These are phyloP conservation scores for Sycophila sp. DNA, from an alignment of 1,140 invertebrate species.

Conservation along the genomic window DNA sequence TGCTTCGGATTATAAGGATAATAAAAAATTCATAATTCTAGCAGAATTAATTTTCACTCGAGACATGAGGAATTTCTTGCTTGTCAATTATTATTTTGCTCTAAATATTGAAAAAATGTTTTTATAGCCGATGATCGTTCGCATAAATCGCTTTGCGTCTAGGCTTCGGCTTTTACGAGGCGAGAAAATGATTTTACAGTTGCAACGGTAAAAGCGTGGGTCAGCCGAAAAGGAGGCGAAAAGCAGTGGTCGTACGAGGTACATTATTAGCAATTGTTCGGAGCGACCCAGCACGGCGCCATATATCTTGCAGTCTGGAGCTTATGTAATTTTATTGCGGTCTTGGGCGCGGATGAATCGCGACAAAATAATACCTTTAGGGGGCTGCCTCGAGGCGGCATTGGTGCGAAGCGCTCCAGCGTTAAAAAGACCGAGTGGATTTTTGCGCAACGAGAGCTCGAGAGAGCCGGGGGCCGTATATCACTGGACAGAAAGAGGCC, in stretches of 20 bases:
- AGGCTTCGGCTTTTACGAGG: constrained; percentile 34
- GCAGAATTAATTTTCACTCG: too few species aligned
- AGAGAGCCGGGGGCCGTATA: constrained; percentile 41
- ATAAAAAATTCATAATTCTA: too few species aligned
- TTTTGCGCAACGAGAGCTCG: constrained; percentile 40
- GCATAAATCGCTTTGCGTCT: constrained; percentile 35
- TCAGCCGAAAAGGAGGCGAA: neutral
- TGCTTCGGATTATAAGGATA: too few species aligned
- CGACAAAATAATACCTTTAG: constrained; percentile 48
- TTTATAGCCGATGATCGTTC: constrained; percentile 41
- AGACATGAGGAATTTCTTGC: too few species aligned
- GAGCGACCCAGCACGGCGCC: neutral
- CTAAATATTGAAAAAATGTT: too few species aligned
- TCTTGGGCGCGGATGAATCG: constrained; percentile 39
- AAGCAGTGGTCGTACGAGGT: constrained; percentile 24
- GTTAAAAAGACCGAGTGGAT: constrained; percentile 37
- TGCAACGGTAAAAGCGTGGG: constrained; percentile 39
- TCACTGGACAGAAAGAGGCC: constrained; percentile 38
- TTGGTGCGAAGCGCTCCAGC: neutral
- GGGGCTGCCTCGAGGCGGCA: constrained; percentile 32
- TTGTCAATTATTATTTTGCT: too few species aligned
- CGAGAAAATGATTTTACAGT: constrained; percentile 47
- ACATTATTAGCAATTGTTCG: constrained; percentile 50
- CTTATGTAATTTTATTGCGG: constrained; percentile 50
- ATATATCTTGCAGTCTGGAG: constrained; percentile 39